A percentile compares a stretch with the other conserved stretches of the same genome.
These are phyloP conservation scores for Sebastes kiyomatsui DNA, from an alignment of 2,797 vertebrate species.

Conservation along the genomic window DNA sequence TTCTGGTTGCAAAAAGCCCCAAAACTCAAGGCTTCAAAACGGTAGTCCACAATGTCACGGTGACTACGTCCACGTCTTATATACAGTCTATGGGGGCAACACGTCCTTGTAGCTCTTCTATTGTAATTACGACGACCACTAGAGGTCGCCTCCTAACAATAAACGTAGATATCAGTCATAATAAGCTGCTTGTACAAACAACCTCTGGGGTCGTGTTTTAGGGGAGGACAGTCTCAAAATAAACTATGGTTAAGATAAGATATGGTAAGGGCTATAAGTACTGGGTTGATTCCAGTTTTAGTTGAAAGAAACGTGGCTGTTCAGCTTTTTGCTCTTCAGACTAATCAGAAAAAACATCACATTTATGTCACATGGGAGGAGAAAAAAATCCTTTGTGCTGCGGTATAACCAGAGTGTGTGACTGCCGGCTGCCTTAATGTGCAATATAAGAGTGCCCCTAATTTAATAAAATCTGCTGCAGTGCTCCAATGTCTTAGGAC, in stretches of 20 bases:
- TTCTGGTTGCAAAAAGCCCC: no score
- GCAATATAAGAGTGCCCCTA: not conserved
- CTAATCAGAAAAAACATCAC: not conserved
- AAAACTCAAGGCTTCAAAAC: no score
- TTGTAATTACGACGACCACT: no score
- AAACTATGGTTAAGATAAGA: no score
- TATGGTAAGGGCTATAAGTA: no score
- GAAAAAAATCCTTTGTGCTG: not conserved
- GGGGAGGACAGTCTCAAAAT: not conserved
- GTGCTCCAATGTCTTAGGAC: not conserved
- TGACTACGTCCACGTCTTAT: no score
- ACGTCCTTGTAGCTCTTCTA: no score
- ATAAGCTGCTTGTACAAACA: not conserved
- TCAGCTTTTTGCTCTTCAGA: not conserved
- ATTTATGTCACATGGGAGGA: not conserved
- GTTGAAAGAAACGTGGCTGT: not conserved
- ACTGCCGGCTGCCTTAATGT: not conserved
- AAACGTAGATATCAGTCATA: not conserved
- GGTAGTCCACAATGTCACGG: no score
- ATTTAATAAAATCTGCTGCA: conserved; percentile 6
- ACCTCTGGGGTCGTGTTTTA: no score
- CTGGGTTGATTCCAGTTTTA: not conserved
- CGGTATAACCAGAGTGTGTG: not conserved
- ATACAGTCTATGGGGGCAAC: no score
- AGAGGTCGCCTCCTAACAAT: not conserved